Conservation (phyloP, 2,888 invertebrate species). For the Lepidocyrtinus sp. region DNA sequence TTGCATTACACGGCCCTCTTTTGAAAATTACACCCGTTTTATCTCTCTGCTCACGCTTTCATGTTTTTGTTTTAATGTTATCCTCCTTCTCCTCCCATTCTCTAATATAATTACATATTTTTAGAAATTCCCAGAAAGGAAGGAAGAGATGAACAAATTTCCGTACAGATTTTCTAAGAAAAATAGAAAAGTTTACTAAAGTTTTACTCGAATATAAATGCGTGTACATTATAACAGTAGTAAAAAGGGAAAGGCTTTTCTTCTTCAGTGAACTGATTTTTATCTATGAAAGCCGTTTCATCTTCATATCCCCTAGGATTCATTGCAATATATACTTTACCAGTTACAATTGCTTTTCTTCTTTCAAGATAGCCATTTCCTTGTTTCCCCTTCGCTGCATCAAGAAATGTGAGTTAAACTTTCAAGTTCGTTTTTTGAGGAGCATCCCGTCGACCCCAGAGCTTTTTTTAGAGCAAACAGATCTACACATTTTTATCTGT, state of each 20-base stretch:
- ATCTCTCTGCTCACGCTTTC: neutral
- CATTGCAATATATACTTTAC: slow-evolving; percentile 35
- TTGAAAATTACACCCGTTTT: neutral
- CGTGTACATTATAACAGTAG: slow-evolving; percentile 15
- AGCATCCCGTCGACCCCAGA: neutral
- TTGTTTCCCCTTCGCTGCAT: slow-evolving; percentile 22
- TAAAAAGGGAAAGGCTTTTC: slow-evolving; percentile 25
- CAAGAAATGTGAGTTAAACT: neutral
- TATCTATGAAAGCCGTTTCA: slow-evolving; percentile 50
- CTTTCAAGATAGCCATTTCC: slow-evolving; percentile 28
- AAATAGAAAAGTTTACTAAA: slow-evolving; percentile 9
- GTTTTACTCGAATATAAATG: neutral
- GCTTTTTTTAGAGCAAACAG: neutral
- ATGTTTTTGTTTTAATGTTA: neutral
- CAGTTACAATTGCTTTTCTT: slow-evolving; percentile 22
- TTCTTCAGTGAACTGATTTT: slow-evolving; percentile 41
- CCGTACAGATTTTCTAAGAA: slow-evolving; percentile 22
- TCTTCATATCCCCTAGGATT: slow-evolving; percentile 46
- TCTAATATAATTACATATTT: neutral
- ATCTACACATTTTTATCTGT: neutral
- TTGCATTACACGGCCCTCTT: neutral
- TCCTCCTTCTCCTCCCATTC: neutral
- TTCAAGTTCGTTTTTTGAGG: neutral
- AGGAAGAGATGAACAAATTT: slow-evolving; percentile 36
- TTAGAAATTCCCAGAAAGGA: neutral